These are phyloP conservation scores for Macrosoma leucophasiata DNA, from an alignment of 2,888 invertebrate genomes.

Conservation along the genomic window DNA sequence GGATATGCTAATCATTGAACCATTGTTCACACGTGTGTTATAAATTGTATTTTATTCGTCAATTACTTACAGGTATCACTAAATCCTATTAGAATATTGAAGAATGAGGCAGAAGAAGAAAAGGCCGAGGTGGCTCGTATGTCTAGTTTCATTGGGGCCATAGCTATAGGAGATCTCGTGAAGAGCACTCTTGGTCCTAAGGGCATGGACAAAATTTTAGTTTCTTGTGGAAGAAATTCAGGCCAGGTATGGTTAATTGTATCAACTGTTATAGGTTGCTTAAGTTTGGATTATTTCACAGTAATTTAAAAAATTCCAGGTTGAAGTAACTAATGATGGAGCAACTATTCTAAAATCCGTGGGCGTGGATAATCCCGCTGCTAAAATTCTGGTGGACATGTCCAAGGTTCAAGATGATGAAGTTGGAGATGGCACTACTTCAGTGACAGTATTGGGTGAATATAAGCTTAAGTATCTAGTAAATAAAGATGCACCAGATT, in stretches of 20 bases:
- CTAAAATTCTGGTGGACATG: slow-evolving; percentile 99
- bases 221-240: slow-evolving; percentile 85
- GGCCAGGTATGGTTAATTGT: slow-evolving; percentile 69
- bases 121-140: slow-evolving; percentile 97
- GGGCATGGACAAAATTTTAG: slow-evolving; percentile 97
- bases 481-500: no score
- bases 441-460: slow-evolving; percentile 93
- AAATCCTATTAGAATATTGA: slow-evolving; percentile 95
- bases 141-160: slow-evolving; percentile 98
- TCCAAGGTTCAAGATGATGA: slow-evolving; percentile 99
- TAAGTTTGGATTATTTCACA: neutral
- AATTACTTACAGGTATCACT: slow-evolving; percentile 81
- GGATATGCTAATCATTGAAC: slow-evolving; percentile 2
- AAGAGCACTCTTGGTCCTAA: slow-evolving; percentile 99
- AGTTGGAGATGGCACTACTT: slow-evolving; percentile 99
- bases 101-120: slow-evolving; percentile 98
- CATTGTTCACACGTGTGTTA: slow-evolving; percentile 48
- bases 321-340: slow-evolving; percentile 99
- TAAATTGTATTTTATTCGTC: slow-evolving; percentile 15
- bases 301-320: slow-evolving; percentile 50
- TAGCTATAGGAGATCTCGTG: slow-evolving; percentile 98
- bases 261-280: slow-evolving; percentile 1
- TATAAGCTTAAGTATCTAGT: slow-evolving; percentile 25
- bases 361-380: slow-evolving; percentile 99
- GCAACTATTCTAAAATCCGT: slow-evolving; percentile 97